Base-by-base conservation (phyloP, 2,113 vertebrate species). In the Motacilla tschutschensis region DNA sequence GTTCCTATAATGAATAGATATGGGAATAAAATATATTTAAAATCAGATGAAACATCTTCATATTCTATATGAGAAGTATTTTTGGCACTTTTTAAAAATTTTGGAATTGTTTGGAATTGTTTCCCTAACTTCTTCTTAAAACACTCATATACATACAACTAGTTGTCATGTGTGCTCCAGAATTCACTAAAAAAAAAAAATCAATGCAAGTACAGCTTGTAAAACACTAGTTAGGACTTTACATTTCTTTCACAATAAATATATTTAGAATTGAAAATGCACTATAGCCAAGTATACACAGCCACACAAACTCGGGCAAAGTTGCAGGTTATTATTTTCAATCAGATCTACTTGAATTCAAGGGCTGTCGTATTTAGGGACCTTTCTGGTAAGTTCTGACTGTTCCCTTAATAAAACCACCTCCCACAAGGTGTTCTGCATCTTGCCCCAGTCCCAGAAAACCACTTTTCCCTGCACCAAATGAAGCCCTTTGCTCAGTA, bases 1-100 rank as follows among this genome's bases (percentile, higher is more conserved):
- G 55, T 17, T 88, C 58, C 72, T 64, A 60, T 16, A 87, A 92
- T 57, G 77, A 83, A 91, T 55, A 85, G 91, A 85, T 87, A 87
- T 6, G 9, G 35, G 29, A 78, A 85, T n/a, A 80, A 87, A 92
- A 71, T 48, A 21, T 15, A 83, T 47, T 73, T 82, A 17, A 79
- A 90, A 73, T 76, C 25, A 78, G 26, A 72, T 78, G 53, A 5
- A 72, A 17, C 4, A 12, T 29, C 41, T 62, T 80, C 36, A 53
- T 76, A 48, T 31, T 80, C n/a, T 38, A 60, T 12, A 64, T 43
- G 8, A 46, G 13, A 79, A 75, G 7, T 33, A 41, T 7, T 53
- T 82, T 85, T 71, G 47, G 12, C 8, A 36, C 5, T 9, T 74
- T 77, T 53, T 9, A 35, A 35, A 17, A 0, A 16, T 46, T 73